A percentile compares a stretch with the other conserved stretches of the same genome.
Conservation (phyloP, 1,140 invertebrate genomes). For the Drosophila willistoni region DNA sequence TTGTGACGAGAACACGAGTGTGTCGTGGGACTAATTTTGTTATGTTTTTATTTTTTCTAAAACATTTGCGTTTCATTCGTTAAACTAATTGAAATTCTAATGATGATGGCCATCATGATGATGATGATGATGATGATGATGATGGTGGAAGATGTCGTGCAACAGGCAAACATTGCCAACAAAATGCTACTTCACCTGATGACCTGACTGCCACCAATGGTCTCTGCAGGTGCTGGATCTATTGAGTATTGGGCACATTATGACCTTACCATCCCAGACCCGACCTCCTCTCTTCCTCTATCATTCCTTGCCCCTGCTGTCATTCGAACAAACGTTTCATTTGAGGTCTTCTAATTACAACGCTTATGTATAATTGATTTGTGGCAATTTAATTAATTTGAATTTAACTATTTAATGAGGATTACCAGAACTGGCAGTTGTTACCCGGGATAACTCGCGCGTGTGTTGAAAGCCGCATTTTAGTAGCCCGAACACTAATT, state of each 20-base stretch:
- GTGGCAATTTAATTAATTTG: constrained; percentile 81
- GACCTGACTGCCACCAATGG: not conserved
- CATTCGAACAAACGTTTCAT: constrained; percentile 11
- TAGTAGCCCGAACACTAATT: constrained; percentile 71
- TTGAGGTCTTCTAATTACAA: constrained; percentile 77
- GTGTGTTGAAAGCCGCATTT: constrained; percentile 71
- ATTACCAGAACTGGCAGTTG: constrained; percentile 56
- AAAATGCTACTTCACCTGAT: constrained; percentile 6
- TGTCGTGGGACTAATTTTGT: constrained; percentile 68
- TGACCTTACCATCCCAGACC: constrained; percentile 29
- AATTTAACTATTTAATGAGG: constrained; percentile 81
- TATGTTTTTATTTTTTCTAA: constrained; percentile 60
- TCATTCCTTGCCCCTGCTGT: not conserved
- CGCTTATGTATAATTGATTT: constrained; percentile 81
- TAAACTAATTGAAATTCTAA: constrained; percentile 74
- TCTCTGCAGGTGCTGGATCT: constrained; percentile 2
- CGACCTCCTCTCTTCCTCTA: constrained; percentile 11
- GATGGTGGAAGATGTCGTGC: constrained; percentile 50
- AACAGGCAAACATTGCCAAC: constrained; percentile 49
- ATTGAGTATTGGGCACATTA: constrained; percentile 30
- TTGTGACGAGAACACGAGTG: constrained; percentile 31
- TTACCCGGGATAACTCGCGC: constrained; percentile 39
- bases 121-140: not conserved
- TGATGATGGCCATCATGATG: constrained; percentile 13
- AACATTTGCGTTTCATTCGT: constrained; percentile 69